Evolutionary conservation across 2,113 vertebrate genomes (phyloP).

Genomic region (Acinonyx jubatus): DNA sequence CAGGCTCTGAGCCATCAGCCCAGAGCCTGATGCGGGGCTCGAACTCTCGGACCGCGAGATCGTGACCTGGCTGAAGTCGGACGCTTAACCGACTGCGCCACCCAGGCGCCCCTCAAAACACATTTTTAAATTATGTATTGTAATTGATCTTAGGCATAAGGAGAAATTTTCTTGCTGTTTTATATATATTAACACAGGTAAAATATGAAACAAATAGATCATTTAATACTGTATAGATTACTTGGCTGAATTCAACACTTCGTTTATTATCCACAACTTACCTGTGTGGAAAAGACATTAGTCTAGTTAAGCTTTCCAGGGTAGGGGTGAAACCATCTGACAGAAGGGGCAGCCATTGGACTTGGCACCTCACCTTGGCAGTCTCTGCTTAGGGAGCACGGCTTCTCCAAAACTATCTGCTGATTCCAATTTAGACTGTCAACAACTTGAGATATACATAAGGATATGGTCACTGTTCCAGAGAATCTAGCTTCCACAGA

Average conservation of each 20-base stretch:
- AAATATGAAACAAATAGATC: background rate
- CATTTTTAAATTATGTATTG: background rate
- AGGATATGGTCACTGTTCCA: background rate
- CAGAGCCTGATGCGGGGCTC: too few species aligned
- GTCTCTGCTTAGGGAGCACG: accelerated
- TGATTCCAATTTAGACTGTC: background rate
- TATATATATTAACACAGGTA: background rate
- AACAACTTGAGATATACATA: background rate
- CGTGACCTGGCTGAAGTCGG: too few species aligned
- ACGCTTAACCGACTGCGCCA: too few species aligned
- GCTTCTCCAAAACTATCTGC: background rate
- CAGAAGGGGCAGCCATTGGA: background rate
- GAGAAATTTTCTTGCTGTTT: background rate
- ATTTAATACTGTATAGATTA: background rate
- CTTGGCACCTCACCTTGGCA: background rate
- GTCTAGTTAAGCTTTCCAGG: background rate
- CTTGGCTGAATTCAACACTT: background rate
- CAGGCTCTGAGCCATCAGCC: too few species aligned
- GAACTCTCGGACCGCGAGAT: too few species aligned
- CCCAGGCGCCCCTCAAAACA: background rate
- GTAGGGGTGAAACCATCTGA: background rate
- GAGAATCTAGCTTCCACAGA: background rate
- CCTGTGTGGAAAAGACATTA: background rate
- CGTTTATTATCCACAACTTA: background rate
- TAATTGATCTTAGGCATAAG: conserved; percentile 35